These are phyloP conservation scores for Synergus gifuensis DNA, from an alignment of 2,888 invertebrate genomes.

Conservation along the genomic window DNA sequence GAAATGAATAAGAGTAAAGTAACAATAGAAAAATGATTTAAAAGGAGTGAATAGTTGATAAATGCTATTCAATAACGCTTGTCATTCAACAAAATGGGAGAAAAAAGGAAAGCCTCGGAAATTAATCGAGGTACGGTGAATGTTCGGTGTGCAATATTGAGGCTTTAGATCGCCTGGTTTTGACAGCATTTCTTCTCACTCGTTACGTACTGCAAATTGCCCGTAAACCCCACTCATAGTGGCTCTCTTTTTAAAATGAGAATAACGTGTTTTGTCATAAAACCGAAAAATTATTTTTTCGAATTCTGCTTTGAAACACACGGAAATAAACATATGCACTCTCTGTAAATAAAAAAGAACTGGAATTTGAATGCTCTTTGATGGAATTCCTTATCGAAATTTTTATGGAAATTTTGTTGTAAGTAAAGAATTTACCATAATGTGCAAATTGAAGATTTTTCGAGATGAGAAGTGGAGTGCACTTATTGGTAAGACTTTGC, in stretches of 20 bases:
- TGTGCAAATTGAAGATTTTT: not conserved
- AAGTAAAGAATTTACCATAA: not conserved
- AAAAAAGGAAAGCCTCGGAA: not conserved
- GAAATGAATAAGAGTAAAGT: too few species aligned
- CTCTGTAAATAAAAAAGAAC: too few species aligned
- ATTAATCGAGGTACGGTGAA: not conserved
- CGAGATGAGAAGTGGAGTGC: not conserved
- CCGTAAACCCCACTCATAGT: slow-evolving; percentile 48
- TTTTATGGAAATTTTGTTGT: not conserved
- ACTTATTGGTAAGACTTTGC: slow-evolving; percentile 7
- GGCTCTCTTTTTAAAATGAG: not conserved
- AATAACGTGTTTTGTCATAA: not conserved
- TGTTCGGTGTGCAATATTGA: not conserved
- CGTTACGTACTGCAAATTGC: slow-evolving; percentile 55
- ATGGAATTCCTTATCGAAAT: not conserved
- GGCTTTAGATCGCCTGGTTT: slow-evolving; percentile 48
- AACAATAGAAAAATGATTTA: too few species aligned
- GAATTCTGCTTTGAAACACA: not conserved
- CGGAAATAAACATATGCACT: not conserved
- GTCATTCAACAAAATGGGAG: not conserved
- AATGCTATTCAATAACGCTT: not conserved
- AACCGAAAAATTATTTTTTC: not conserved
- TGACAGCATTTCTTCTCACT: slow-evolving; percentile 51
- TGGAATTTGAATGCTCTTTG: too few species aligned
- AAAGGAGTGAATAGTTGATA: too few species aligned